A percentile compares a stretch with the other conserved stretches of the same genome.
Conservation (phyloP, 2,888 invertebrate genomes). For the Apotomis capreana region DNA sequence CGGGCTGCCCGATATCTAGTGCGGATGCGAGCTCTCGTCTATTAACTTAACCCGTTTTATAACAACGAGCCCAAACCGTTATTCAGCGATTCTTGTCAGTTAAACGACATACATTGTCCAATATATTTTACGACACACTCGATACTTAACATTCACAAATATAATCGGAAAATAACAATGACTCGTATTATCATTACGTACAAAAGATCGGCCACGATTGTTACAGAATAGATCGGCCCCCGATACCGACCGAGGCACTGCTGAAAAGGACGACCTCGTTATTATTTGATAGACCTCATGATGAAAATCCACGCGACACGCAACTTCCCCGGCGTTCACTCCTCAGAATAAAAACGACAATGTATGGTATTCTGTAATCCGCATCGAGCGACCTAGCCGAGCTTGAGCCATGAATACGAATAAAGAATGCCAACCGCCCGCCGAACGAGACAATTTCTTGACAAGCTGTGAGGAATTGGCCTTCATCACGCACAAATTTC, state of each 20-base stretch:
- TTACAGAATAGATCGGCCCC: conserved; percentile 67
- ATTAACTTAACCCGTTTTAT: conserved; percentile 63
- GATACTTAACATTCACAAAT: conserved; percentile 40
- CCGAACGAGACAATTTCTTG: conserved; percentile 69
- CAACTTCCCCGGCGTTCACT: conserved; percentile 78
- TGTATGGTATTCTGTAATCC: conserved; percentile 69
- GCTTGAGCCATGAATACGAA: conserved; percentile 72
- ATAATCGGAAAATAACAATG: conserved; percentile 55
- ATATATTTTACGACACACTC: conserved; percentile 29
- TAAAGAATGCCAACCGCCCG: conserved; percentile 63
- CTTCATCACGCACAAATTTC: conserved; percentile 76
- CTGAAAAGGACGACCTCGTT: conserved; percentile 73
- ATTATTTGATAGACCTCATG: conserved; percentile 80
- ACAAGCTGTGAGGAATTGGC: conserved; percentile 73
- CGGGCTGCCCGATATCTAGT: conserved; percentile 54
- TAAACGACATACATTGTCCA: conserved; percentile 6
- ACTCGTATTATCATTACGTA: conserved; percentile 70
- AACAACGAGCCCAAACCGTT: conserved; percentile 7
- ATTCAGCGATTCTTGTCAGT: neutral
- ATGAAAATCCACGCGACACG: conserved; percentile 78
- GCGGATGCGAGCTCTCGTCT: conserved; percentile 65
- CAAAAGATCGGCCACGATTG: conserved; percentile 72
- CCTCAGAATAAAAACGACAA: conserved; percentile 77
- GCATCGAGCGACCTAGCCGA: conserved; percentile 56
- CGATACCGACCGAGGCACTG: conserved; percentile 68